A percentile compares a stretch with the other conserved stretches of the same genome.
phyloP scores from a whole-genome alignment of 2,888 invertebrate species.

The Drosophila hamatofila region DNA sequence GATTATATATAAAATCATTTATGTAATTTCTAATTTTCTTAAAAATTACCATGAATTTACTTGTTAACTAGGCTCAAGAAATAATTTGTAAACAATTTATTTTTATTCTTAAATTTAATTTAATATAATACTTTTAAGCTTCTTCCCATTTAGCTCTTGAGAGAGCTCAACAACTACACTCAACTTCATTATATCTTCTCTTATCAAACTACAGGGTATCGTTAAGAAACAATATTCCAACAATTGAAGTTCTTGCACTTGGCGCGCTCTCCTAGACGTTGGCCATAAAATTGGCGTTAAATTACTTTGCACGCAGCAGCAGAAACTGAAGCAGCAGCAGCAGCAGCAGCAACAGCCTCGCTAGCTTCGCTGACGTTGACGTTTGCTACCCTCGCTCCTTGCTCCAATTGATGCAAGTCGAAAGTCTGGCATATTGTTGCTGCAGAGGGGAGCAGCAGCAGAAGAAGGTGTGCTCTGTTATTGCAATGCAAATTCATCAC shows the following conservation, averaged over 20 bases:
- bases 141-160: neutral
- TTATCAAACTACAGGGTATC: neutral
- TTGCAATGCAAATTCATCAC: constrained; percentile 77
- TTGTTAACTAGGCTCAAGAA: too few species aligned
- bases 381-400: constrained; percentile 17
- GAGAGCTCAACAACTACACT: neutral
- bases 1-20: too few species aligned
- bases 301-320: constrained; percentile 72
- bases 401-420: constrained; percentile 45
- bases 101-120: neutral
- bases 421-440: constrained; percentile 62
- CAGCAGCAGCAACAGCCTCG: constrained; percentile 19
- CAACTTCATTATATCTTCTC: neutral
- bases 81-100: too few species aligned
- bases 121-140: too few species aligned
- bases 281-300: constrained; percentile 73
- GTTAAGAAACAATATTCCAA: constrained; percentile 25
- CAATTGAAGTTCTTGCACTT: constrained; percentile 16
- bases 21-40: too few species aligned
- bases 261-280: constrained; percentile 35
- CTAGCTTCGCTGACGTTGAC: constrained; percentile 46
- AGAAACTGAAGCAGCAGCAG: constrained; percentile 56
- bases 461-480: constrained; percentile 45
- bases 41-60: too few species aligned
- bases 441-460: neutral